Conservation (phyloP, 2,113 vertebrate species). For the Mustela lutreola region DNA sequence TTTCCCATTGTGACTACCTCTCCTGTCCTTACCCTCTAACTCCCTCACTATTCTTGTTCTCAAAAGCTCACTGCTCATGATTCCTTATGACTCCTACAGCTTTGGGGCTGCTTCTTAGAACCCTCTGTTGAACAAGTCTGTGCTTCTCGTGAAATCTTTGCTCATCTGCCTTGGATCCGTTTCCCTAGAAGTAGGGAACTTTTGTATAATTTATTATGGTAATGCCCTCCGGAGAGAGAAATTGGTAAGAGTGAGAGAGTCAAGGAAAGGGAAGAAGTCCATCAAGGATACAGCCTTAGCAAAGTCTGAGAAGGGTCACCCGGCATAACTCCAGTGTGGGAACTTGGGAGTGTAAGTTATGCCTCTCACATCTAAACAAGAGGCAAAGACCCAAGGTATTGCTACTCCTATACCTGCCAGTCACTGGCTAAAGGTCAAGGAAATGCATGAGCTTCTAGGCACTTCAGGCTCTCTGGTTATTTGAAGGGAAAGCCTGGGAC, state of each 20-base stretch:
- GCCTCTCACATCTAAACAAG: not conserved
- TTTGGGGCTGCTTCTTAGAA: not conserved
- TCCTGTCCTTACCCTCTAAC: not conserved
- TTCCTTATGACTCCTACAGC: not conserved
- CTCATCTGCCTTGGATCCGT: not conserved
- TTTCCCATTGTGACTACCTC: not conserved
- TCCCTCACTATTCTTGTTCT: not conserved
- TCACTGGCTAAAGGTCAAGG: not conserved
- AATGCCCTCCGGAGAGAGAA: not conserved
- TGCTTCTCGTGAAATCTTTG: constrained; percentile 12
- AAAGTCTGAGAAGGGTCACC: not conserved
- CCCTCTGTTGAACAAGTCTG: not conserved
- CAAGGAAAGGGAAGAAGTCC: not conserved
- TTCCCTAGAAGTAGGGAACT: not conserved
- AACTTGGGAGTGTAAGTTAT: not conserved
- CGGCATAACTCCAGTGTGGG: not conserved
- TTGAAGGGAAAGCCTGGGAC: not conserved
- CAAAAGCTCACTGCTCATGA: not conserved
- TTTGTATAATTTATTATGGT: not conserved
- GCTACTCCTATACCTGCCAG: not conserved
- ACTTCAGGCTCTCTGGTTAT: not conserved
- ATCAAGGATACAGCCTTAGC: not conserved
- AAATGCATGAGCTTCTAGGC: not conserved
- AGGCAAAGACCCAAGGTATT: not conserved
- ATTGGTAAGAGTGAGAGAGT: not conserved